These are phyloP conservation scores for Nyctibius grandis DNA, from an alignment of 2,797 vertebrate species.

Conservation along the genomic window DNA sequence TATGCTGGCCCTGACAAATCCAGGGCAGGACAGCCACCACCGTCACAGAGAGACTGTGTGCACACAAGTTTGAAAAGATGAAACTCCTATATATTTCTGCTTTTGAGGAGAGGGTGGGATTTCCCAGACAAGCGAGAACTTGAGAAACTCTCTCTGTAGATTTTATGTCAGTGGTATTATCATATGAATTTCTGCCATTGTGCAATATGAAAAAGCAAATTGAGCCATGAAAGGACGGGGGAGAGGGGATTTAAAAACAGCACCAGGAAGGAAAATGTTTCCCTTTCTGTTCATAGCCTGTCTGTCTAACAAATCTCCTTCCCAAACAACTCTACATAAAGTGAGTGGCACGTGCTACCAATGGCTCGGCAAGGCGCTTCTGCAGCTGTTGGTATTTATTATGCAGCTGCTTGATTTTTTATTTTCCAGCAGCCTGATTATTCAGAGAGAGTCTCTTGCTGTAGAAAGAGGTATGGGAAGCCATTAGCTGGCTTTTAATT, in stretches of 20 bases:
- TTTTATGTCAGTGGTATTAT: background rate
- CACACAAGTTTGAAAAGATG: background rate
- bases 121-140: background rate
- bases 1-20: background rate
- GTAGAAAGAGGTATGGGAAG: background rate
- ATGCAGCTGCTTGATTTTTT: slow-evolving; percentile 42
- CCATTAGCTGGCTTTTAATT: slow-evolving; percentile 26
- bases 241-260: background rate
- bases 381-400: slow-evolving; percentile 49
- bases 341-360: background rate
- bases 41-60: background rate
- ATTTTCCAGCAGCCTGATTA: slow-evolving; percentile 13
- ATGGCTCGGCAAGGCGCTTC: background rate
- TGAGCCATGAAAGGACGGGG: background rate
- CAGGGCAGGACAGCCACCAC: background rate
- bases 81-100: background rate
- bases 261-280: background rate
- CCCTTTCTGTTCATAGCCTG: background rate
- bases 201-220: background rate
- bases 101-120: background rate
- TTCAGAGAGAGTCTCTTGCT: background rate
- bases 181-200: background rate
- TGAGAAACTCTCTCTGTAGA: background rate
- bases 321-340: background rate
- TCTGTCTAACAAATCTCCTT: background rate